Base-by-base conservation (phyloP, 2,888 invertebrate genomes). In the Villa cingulata region DNA sequence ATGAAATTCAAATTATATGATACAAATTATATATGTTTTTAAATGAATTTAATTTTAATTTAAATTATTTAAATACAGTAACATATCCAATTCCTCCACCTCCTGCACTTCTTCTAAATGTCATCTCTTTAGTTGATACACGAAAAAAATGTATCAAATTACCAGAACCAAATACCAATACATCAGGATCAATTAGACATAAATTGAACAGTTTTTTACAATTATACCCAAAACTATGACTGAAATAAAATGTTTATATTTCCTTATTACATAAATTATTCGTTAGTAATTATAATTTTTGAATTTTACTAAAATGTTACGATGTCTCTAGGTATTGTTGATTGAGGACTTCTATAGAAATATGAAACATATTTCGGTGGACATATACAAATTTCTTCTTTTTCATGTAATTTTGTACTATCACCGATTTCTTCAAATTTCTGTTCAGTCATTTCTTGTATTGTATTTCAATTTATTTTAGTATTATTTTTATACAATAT, bases 211-310 rank as follows among this genome's bases (percentile, higher is more conserved):
- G 75, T 57, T 81, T 83, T 55, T 76, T 78, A 61, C 88, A 87
- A 62, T 91, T 82, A 63, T 89, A 94, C 10, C 89, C 89, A 64
- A 81, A 91, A 0, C 90, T 90, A 68, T 86, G 74, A 61, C 89
- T 90, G 45, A 54, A 57, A 58, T 34, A 16, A 34, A 27, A 15
- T 15, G 34, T 41, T n/a, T 20, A 5, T 14, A 18, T 10, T 34
- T 23, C 7, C 23, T 23, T n/a, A 20, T 41, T 19, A 23, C 6
- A 29, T 80, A 80, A 23, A 75, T 59, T 56, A 75, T n/a, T n/a
- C n/a, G n/a, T n/a, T n/a, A n/a, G n/a, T n/a, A n/a, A n/a, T n/a
- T n/a, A n/a, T n/a, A n/a, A n/a, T n/a, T n/a, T n/a, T n/a, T n/a
- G n/a, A 79, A 51, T 78, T 76, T 34, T 50, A 50, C 50, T 50